Percentiles rank a stretch among this genome's conserved stretches.
Conservation (phyloP, 2,797 vertebrate genomes). For the Periophthalmus magnuspinnatus region DNA sequence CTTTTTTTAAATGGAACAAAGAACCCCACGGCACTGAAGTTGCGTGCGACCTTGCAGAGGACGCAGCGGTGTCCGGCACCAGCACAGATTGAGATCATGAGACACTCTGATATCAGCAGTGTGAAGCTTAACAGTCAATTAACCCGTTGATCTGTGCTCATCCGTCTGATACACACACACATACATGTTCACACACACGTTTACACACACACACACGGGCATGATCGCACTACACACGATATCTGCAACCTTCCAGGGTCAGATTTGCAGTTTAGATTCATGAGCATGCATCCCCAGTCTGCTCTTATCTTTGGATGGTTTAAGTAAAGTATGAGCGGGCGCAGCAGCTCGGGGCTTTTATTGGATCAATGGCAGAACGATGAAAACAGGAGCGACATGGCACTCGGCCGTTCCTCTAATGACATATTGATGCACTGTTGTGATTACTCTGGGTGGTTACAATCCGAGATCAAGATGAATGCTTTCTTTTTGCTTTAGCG, state of each 20-base stretch:
- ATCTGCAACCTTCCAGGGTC: slow-evolving; percentile 12
- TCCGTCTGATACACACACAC: slow-evolving; percentile 24
- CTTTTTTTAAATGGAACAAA: background rate
- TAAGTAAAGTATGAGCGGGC: slow-evolving; percentile 29
- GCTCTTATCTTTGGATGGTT: slow-evolving; percentile 31
- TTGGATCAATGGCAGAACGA: slow-evolving; percentile 46
- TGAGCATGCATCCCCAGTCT: slow-evolving; percentile 6
- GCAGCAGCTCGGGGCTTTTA: slow-evolving; percentile 37
- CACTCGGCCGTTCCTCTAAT: slow-evolving; percentile 34
- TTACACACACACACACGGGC: background rate
- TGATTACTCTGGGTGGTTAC: slow-evolving; percentile 17
- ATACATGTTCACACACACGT: slow-evolving; percentile 5
- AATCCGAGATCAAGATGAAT: slow-evolving; percentile 7
- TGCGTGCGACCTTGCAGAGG: slow-evolving; percentile 46
- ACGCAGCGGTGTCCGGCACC: slow-evolving; percentile 17
- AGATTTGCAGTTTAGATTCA: slow-evolving; percentile 35
- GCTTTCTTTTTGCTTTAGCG: background rate
- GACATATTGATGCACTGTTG: slow-evolving; percentile 45
- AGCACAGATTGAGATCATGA: slow-evolving; percentile 51
- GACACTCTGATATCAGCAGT: slow-evolving; percentile 52
- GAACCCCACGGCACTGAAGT: slow-evolving; percentile 18
- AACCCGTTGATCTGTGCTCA: slow-evolving; percentile 52
- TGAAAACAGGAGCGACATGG: slow-evolving; percentile 54
- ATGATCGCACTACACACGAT: background rate
- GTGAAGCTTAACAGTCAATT: slow-evolving; percentile 54